A percentile compares a stretch with the other conserved stretches of the same genome.
These are phyloP conservation scores for Calliphora vicina DNA, from an alignment of 1,140 invertebrate genomes.

Conservation along the genomic window DNA sequence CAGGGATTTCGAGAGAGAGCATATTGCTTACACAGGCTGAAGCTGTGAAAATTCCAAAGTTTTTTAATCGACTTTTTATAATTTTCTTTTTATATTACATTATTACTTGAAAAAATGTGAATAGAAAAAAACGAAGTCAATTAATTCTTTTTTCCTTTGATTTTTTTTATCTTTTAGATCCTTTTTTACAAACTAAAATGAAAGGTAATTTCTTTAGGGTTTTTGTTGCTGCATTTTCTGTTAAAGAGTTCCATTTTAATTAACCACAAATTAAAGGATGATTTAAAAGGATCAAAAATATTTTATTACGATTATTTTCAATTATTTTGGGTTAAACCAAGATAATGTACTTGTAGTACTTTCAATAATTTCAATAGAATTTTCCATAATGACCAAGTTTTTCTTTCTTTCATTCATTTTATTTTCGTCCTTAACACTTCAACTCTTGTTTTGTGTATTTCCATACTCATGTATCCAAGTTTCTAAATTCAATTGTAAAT, in stretches of 20 bases:
- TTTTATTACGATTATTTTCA: background rate
- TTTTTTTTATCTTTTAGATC: background rate
- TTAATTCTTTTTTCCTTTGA: conserved; percentile 22
- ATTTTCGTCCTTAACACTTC: background rate
- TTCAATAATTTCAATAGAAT: background rate
- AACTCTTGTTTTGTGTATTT: background rate
- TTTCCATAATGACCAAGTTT: background rate
- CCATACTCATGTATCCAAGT: background rate
- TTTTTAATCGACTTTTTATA: conserved; percentile 30
- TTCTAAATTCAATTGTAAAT: background rate
- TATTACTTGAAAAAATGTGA: background rate
- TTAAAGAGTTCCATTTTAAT: conserved; percentile 11
- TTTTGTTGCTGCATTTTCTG: too few relatives aligned
- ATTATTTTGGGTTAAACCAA: too few relatives aligned
- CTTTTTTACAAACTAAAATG: background rate
- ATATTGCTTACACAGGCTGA: background rate
- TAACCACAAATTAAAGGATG: conserved; percentile 24
- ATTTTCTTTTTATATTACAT: conserved; percentile 1
- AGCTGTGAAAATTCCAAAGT: background rate
- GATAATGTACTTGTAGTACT: background rate
- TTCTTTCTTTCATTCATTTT: too few relatives aligned
- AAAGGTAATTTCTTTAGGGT: background rate
- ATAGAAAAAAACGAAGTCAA: conserved; percentile 17
- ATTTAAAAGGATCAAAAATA: background rate
- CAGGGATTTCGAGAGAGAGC: background rate